These are phyloP conservation scores for Serinus canaria DNA, from an alignment of 2,113 vertebrate genomes.

Conservation along the genomic window DNA sequence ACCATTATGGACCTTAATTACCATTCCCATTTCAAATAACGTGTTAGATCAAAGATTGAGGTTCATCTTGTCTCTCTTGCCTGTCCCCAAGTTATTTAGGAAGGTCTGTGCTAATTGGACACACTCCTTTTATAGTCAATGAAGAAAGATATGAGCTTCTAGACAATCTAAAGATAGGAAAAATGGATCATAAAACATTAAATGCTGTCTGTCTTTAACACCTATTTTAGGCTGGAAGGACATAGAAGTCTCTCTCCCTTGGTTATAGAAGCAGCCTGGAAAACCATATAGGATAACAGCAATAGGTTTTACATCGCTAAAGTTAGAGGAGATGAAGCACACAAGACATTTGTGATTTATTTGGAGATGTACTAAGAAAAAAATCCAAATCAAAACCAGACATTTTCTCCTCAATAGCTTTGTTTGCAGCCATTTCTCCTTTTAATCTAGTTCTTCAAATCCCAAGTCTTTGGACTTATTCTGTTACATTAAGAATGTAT, in stretches of 20 bases:
- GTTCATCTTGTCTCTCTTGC: constrained; percentile 6
- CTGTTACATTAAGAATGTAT: not conserved
- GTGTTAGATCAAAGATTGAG: constrained; percentile 16
- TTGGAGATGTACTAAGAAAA: not conserved
- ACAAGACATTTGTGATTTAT: not conserved
- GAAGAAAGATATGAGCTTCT: constrained; percentile 7
- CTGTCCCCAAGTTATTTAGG: constrained; percentile 14
- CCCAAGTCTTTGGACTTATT: not conserved
- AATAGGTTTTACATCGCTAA: not conserved
- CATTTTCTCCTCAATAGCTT: not conserved
- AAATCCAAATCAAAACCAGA: not conserved
- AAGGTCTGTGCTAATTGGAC: constrained; percentile 28
- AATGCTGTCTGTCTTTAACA: constrained; percentile 17
- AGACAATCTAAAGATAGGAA: constrained; percentile 31
- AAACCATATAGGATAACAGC: not conserved
- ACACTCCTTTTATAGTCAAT: not conserved
- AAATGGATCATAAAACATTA: constrained; percentile 56
- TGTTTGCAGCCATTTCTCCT: not conserved
- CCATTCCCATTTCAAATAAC: not conserved
- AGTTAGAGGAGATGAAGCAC: not conserved
- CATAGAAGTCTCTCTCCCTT: not conserved
- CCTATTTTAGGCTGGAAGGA: constrained; percentile 1
- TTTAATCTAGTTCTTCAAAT: not conserved
- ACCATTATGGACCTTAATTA: not conserved
- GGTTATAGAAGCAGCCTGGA: not conserved